Conservation (phyloP, 2,113 vertebrate genomes). For the Garra rufa region DNA sequence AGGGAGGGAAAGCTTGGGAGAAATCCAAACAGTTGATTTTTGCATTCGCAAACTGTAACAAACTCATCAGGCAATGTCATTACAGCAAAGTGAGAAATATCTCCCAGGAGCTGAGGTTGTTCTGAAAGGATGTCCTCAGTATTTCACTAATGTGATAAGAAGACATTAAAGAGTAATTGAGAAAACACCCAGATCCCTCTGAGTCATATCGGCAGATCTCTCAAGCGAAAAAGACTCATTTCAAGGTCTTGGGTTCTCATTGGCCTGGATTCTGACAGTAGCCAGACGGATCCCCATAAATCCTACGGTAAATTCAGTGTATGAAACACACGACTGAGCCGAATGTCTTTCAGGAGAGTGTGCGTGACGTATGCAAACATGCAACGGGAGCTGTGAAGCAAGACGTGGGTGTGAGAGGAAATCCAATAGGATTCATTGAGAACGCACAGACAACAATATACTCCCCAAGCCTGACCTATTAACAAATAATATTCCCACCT, state of each 20-base stretch:
- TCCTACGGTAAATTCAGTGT: conserved; percentile 7
- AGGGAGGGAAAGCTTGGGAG: background rate
- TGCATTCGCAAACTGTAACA: conserved; percentile 8
- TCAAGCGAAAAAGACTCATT: conserved; percentile 38
- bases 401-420: conserved; percentile 11
- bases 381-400: conserved; percentile 11
- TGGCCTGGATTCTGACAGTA: conserved; percentile 10
- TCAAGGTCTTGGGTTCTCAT: conserved; percentile 33
- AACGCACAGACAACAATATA: background rate
- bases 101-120: conserved; percentile 11
- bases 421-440: conserved; percentile 14
- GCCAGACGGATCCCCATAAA: conserved; percentile 25
- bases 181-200: conserved; percentile 9
- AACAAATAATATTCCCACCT: background rate
- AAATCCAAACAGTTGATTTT: background rate
- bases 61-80: conserved; percentile 31
- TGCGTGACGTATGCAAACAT: conserved; percentile 10
- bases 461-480: background rate
- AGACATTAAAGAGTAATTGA: conserved; percentile 36
- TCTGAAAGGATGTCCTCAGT: conserved; percentile 16
- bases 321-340: conserved; percentile 26
- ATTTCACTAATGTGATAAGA: conserved; percentile 30
- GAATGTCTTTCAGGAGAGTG: background rate
- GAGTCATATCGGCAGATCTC: conserved; percentile 25
- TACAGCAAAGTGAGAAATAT: conserved; percentile 30